phyloP scores from a whole-genome alignment of 2,113 vertebrate species.

The Struthio camelus region DNA sequence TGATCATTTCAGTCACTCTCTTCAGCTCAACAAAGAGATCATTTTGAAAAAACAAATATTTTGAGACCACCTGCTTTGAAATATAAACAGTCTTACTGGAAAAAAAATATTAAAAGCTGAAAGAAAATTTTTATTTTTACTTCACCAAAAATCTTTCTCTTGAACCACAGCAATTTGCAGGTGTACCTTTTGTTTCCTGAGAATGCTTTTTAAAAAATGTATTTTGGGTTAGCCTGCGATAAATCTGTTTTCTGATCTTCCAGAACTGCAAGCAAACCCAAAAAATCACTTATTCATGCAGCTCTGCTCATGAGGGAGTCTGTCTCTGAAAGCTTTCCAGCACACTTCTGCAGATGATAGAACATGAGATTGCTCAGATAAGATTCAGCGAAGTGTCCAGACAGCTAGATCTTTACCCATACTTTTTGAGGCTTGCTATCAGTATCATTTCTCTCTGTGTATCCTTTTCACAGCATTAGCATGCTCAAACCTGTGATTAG shows the following conservation, averaged over 20 bases:
- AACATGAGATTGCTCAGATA: not conserved
- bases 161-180: not conserved
- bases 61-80: not conserved
- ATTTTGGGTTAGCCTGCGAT: constrained; percentile 13
- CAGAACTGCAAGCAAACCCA: not conserved
- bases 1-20: not conserved
- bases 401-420: not conserved
- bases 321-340: constrained; percentile 23
- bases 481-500: not conserved
- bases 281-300: not conserved
- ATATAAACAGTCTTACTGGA: not conserved
- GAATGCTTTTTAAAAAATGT: not conserved
- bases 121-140: not conserved
- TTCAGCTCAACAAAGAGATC: not conserved
- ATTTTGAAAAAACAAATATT: not conserved
- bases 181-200: not conserved
- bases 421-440: not conserved
- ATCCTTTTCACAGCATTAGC: not conserved
- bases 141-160: not conserved
- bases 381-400: not conserved
- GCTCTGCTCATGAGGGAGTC: not conserved
- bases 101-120: not conserved
- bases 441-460: not conserved
- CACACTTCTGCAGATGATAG: not conserved
- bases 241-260: constrained; percentile 19